phyloP scores from a whole-genome alignment of 2,797 vertebrate genomes.

The Melanogrammus aeglefinus region DNA sequence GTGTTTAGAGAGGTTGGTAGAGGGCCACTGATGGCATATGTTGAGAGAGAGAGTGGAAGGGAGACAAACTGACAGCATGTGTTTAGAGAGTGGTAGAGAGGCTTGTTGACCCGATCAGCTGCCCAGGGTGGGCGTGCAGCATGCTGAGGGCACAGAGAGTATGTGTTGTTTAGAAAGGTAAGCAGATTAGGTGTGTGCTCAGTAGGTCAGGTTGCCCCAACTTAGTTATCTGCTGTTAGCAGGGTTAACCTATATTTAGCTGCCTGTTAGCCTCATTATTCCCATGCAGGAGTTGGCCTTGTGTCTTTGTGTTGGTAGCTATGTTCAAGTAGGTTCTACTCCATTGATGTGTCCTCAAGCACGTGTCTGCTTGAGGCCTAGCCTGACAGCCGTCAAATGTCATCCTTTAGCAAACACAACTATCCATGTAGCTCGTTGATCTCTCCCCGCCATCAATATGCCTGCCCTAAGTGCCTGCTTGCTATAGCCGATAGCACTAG shows the following conservation, averaged over 20 bases:
- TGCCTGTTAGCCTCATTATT: not conserved
- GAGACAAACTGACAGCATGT: no score
- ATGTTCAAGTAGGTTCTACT: not conserved
- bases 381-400: not conserved
- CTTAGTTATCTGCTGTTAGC: not conserved
- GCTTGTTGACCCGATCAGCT: not conserved
- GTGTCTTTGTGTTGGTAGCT: not conserved
- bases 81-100: not conserved
- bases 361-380: not conserved
- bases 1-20: not conserved
- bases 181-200: slow-evolving; percentile 5
- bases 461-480: no score
- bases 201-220: not conserved
- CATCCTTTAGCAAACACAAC: not conserved
- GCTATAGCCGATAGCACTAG: no score
- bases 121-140: not conserved
- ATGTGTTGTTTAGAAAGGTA: not conserved
- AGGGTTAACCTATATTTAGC: not conserved
- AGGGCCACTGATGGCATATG: not conserved
- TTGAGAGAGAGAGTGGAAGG: no score
- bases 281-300: not conserved
- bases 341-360: not conserved
- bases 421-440: not conserved
- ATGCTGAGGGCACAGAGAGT: not conserved
- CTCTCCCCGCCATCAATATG: no score